Percentiles rank a stretch among this genome's conserved stretches.
Evolutionary conservation across 2,888 invertebrate genomes (phyloP).

Genomic region (Melieria picta): DNA sequence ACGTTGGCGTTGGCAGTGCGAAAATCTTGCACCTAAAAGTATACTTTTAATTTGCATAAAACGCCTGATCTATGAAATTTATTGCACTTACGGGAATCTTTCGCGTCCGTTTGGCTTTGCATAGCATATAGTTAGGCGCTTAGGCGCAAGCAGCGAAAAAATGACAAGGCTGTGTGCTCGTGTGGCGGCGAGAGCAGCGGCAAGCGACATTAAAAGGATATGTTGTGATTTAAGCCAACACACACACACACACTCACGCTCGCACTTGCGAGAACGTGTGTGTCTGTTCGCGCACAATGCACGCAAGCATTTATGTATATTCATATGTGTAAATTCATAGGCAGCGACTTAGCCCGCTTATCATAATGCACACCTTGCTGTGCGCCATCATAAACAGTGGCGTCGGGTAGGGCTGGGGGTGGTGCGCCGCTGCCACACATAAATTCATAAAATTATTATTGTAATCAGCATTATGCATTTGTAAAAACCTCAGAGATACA

Average conservation of each 20-base stretch:
- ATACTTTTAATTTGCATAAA: conserved; percentile 46
- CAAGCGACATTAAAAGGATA: conserved; percentile 45
- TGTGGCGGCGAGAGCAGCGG: conserved; percentile 5
- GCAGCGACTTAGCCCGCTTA: conserved; percentile 41
- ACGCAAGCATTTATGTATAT: conserved; percentile 25
- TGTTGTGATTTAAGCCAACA: conserved; percentile 45
- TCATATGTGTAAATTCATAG: no score
- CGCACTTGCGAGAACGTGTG: conserved; percentile 6
- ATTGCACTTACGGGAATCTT: conserved; percentile 38
- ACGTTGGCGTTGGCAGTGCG: not conserved
- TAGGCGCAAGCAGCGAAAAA: not conserved
- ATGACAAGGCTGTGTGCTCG: not conserved
- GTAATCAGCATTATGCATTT: conserved; percentile 65
- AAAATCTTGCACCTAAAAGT: conserved; percentile 21
- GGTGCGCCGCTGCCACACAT: conserved; percentile 45
- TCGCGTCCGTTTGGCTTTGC: not conserved
- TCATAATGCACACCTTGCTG: conserved; percentile 46
- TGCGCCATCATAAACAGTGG: not conserved
- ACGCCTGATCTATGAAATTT: conserved; percentile 36
- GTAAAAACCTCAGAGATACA: conserved; percentile 57
- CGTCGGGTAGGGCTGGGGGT: not conserved
- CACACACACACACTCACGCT: conserved; percentile 22
- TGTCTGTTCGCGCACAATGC: conserved; percentile 9
- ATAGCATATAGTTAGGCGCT: conserved; percentile 27
- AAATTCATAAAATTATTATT: conserved; percentile 63